Conservation (phyloP, 2,113 vertebrate genomes). For the Orthonyx spaldingii region DNA sequence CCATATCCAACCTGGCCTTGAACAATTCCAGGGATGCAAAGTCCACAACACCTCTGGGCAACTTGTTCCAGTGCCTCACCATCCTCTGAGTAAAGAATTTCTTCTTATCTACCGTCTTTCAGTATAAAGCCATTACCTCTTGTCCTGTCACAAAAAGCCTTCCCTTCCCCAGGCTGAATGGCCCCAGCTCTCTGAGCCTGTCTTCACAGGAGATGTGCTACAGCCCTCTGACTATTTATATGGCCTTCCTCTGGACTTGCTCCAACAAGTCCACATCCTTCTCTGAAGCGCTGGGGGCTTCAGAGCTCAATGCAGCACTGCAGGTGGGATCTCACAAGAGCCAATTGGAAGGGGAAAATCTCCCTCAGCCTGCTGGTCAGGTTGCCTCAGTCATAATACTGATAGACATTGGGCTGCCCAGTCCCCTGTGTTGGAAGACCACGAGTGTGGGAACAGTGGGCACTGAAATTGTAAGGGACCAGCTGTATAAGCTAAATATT, state of each 20-base stretch:
- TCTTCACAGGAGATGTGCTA: background rate
- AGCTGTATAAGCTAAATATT: background rate
- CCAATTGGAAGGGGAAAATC: rapidly evolving
- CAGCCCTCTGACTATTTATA: background rate
- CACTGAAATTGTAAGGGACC: background rate
- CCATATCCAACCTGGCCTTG: background rate
- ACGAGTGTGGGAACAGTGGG: background rate
- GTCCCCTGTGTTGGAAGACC: rapidly evolving
- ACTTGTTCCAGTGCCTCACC: background rate
- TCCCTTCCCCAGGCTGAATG: background rate
- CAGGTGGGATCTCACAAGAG: background rate
- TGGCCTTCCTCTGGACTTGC: background rate
- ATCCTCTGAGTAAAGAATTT: background rate
- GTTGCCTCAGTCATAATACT: background rate
- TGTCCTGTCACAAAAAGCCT: background rate
- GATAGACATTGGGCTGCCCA: background rate
- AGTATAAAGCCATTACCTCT: background rate
- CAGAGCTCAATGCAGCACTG: background rate
- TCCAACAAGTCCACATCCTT: background rate
- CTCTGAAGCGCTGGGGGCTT: background rate
- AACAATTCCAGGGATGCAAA: background rate
- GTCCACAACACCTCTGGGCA: background rate
- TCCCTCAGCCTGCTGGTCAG: background rate
- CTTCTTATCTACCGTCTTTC: background rate
- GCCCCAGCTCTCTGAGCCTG: background rate